Evolutionary conservation across 2,797 vertebrate species (phyloP).

Genomic region (Oreochromis mossambicus): DNA sequence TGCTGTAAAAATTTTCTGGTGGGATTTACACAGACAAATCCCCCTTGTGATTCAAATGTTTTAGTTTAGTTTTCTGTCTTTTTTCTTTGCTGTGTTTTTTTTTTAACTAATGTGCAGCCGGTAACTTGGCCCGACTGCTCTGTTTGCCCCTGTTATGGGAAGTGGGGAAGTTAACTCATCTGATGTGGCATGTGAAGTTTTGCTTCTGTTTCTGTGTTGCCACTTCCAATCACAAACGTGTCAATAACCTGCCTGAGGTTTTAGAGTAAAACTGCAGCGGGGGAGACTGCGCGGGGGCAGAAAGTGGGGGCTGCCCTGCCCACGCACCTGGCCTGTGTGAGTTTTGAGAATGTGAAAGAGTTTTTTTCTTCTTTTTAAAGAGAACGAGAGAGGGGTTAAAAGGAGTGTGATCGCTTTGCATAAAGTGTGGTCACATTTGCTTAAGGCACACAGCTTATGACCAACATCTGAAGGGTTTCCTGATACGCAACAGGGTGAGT

Average conservation of each 20-base stretch:
- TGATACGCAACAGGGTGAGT: slow-evolving; percentile 62
- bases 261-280: slow-evolving; percentile 8
- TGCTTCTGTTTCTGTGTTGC: background rate
- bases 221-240: slow-evolving; percentile 34
- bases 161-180: background rate
- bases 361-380: background rate
- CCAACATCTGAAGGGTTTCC: slow-evolving; percentile 69
- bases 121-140: background rate
- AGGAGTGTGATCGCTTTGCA: slow-evolving; percentile 18
- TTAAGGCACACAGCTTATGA: slow-evolving; percentile 34
- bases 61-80: background rate
- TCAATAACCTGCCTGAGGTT: slow-evolving; percentile 15
- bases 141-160: slow-evolving; percentile 16
- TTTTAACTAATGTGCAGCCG: background rate
- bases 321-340: background rate
- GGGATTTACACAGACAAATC: background rate
- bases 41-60: background rate
- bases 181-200: background rate
- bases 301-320: background rate
- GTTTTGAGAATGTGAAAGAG: slow-evolving; percentile 8
- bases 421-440: slow-evolving; percentile 28
- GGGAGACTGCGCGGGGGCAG: background rate
- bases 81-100: background rate
- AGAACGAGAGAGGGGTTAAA: background rate
- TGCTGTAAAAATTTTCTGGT: background rate